Evolutionary conservation across 2,113 vertebrate species (phyloP).

Genomic region (Takifugu bimaculatus): DNA sequence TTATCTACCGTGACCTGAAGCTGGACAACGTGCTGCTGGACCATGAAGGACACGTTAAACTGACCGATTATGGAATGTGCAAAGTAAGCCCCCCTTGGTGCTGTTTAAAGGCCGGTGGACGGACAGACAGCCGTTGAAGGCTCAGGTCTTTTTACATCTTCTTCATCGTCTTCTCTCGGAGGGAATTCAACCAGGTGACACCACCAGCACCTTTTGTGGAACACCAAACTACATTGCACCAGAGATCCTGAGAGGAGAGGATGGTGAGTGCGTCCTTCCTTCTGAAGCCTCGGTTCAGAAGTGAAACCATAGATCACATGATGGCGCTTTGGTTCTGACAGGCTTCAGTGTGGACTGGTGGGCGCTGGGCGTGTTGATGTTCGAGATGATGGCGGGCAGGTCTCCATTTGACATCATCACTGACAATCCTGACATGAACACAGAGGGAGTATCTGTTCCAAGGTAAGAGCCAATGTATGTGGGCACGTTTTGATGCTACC

Average conservation of each 20-base stretch:
- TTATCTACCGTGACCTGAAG: conserved; percentile 97
- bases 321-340: conserved; percentile 45
- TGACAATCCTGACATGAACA: conserved; percentile 99
- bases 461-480: conserved; percentile 69
- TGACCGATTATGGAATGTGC: conserved; percentile 99
- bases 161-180: conserved; percentile 66
- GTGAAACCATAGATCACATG: neutral
- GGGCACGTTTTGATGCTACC: too few relatives aligned
- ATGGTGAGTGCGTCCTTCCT: conserved; percentile 77
- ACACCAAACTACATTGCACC: conserved; percentile 98
- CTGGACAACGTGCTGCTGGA: conserved; percentile 98
- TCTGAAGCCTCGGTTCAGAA: too few relatives aligned
- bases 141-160: conserved; percentile 19
- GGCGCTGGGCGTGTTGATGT: conserved; percentile 97
- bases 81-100: conserved; percentile 74
- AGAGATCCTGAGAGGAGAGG: conserved; percentile 95
- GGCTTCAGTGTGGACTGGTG: conserved; percentile 99
- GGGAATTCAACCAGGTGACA: conserved; percentile 95
- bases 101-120: neutral
- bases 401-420: conserved; percentile 98
- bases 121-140: neutral
- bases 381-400: conserved; percentile 98
- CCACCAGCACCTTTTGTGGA: conserved; percentile 97
- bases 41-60: conserved; percentile 94
- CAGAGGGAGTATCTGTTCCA: conserved; percentile 99